A percentile compares a stretch with the other conserved stretches of the same genome.
Conservation (phyloP, 37 sponge, comb jelly and placozoan species). For the Eunapius fragilis region DNA sequence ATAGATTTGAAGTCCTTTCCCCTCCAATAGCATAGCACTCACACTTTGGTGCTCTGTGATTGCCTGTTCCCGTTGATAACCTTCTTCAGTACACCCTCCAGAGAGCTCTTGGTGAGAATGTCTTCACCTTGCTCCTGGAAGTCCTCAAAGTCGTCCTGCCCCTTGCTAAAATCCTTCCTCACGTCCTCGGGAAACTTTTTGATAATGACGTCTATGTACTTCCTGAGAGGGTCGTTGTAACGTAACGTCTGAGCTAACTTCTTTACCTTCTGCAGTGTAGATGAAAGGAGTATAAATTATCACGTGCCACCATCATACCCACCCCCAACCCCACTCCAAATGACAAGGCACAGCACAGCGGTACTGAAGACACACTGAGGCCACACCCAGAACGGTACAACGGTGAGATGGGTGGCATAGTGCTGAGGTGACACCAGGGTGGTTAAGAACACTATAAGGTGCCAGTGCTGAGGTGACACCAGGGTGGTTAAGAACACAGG, state of each 20-base stretch:
- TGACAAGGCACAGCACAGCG: too few relatives aligned
- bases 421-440: too few relatives aligned
- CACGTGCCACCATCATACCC: too few relatives aligned
- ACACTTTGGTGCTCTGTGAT: constrained; percentile 58
- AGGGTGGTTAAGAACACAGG: too few relatives aligned
- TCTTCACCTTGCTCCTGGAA: constrained; percentile 43
- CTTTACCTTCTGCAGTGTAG: constrained; percentile 64
- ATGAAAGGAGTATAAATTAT: too few relatives aligned
- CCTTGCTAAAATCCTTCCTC: constrained; percentile 56
- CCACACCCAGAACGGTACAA: too few relatives aligned
- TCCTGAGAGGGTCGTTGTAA: constrained; percentile 75
- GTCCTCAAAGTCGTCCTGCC: constrained; percentile 87
- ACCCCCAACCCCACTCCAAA: too few relatives aligned
- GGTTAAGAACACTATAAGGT: too few relatives aligned
- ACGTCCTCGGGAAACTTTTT: constrained; percentile 81
- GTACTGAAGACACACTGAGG: too few relatives aligned
- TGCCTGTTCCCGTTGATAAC: constrained; percentile 57
- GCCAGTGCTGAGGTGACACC: too few relatives aligned
- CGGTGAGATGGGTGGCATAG: too few relatives aligned
- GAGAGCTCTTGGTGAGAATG: constrained; percentile 43
- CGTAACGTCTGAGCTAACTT: constrained; percentile 43
- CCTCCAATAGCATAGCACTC: constrained; percentile 7
- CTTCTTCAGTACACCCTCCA: constrained; percentile 68
- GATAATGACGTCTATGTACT: constrained; percentile 75
- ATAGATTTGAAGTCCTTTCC: not conserved